Conservation (phyloP, 1,140 invertebrate genomes). For the Dinoponera quadriceps region DNA sequence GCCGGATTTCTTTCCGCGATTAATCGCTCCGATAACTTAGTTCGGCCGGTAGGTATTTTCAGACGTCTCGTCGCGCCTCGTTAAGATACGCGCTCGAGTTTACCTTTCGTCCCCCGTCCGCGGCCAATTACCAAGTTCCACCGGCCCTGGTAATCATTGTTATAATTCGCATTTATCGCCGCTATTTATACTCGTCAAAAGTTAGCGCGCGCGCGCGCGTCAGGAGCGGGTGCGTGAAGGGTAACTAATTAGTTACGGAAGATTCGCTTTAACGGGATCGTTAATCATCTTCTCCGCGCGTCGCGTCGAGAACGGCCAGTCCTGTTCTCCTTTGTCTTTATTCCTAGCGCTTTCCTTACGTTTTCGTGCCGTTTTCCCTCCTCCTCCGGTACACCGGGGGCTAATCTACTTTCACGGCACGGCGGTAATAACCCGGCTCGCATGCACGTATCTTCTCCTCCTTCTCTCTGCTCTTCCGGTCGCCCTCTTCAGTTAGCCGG, state of each 20-base stretch:
- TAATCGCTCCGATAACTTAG: conserved; percentile 42
- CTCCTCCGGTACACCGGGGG: neutral
- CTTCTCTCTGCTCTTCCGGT: neutral
- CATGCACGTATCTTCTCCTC: neutral
- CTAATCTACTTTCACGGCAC: conserved; percentile 34
- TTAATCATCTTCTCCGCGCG: conserved; percentile 60
- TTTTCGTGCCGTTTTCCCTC: neutral
- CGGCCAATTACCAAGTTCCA: conserved; percentile 67
- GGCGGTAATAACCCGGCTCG: conserved; percentile 12
- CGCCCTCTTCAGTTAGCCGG: conserved; percentile 1
- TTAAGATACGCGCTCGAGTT: conserved; percentile 44
- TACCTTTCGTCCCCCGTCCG: conserved; percentile 23
- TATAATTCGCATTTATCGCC: conserved; percentile 61
- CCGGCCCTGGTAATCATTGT: conserved; percentile 48
- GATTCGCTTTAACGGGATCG: conserved; percentile 40
- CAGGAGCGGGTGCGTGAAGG: conserved; percentile 18
- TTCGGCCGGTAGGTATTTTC: conserved; percentile 50
- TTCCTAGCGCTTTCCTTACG: neutral
- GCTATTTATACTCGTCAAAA: conserved; percentile 50
- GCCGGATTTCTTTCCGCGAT: neutral
- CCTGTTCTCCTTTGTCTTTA: neutral
- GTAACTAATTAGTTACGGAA: conserved; percentile 52
- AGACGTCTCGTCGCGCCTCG: conserved; percentile 9
- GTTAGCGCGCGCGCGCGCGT: neutral
- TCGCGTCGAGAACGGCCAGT: neutral